Conservation (phyloP, 2,113 vertebrate species). For the Clupea harengus region DNA sequence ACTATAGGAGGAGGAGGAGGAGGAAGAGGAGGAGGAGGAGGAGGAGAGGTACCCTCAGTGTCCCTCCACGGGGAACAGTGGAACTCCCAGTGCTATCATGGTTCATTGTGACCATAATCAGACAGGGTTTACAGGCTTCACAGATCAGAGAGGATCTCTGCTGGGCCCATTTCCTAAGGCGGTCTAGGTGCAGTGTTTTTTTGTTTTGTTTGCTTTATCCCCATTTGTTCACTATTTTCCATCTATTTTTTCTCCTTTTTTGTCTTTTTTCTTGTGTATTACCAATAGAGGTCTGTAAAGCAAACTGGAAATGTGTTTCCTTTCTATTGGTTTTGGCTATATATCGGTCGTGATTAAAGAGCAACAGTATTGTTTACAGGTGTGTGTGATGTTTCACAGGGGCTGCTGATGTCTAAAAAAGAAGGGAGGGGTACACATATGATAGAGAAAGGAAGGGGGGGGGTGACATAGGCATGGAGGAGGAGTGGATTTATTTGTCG, state of each 20-base stretch:
- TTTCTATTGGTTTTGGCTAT: background rate
- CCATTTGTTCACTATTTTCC: background rate
- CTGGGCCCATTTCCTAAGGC: background rate
- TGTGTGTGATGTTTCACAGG: background rate
- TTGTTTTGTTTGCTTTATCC: background rate
- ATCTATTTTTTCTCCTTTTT: background rate
- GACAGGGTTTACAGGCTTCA: background rate
- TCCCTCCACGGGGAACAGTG: background rate
- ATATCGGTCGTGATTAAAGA: background rate
- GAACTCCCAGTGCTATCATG: background rate
- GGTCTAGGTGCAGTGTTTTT: background rate
- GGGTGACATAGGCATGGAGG: background rate
- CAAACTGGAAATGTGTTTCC: background rate
- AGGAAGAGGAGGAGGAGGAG: no score
- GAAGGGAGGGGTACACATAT: background rate
- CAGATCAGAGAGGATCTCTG: background rate
- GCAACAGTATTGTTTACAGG: background rate
- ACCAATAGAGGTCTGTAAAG: background rate
- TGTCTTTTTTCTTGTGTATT: background rate
- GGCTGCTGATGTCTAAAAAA: background rate
- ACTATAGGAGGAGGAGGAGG: background rate
- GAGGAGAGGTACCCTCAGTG: background rate
- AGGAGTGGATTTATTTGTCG: slow-evolving; percentile 21
- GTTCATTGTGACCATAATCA: slow-evolving; percentile 8
- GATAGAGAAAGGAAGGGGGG: background rate